A percentile compares a stretch with the other conserved stretches of the same genome.
Evolutionary conservation across 30 jellyfish, hydroid and myxozoan species (phyloP).

Genomic region (Hydractinia echinata): DNA sequence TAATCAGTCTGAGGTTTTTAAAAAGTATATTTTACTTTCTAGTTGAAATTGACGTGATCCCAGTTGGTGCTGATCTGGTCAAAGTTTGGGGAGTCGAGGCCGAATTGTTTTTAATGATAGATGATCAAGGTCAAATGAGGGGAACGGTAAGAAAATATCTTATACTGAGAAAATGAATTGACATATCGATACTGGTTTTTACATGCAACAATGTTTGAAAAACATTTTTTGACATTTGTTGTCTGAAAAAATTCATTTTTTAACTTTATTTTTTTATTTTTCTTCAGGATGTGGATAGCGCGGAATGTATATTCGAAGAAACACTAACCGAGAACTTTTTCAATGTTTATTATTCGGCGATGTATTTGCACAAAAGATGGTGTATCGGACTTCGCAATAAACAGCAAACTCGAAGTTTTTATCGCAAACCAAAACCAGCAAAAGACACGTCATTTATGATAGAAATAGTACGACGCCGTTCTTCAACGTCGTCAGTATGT

Average conservation of each 20-base stretch:
- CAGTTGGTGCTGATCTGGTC: slow-evolving; percentile 94
- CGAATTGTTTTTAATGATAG: slow-evolving; percentile 86
- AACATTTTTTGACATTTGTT: too few species aligned
- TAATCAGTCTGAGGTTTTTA: too few species aligned
- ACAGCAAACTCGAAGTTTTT: slow-evolving; percentile 49
- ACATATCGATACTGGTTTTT: too few species aligned
- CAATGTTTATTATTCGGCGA: slow-evolving; percentile 86
- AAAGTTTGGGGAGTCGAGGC: slow-evolving; percentile 97
- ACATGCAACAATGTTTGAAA: too few species aligned
- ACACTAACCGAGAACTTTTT: slow-evolving; percentile 85
- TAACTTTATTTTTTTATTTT: neutral
- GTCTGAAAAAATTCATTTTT: neutral
- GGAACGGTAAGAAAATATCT: slow-evolving; percentile 68
- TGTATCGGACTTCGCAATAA: slow-evolving; percentile 85
- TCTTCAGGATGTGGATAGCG: slow-evolving; percentile 89
- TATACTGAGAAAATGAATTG: neutral
- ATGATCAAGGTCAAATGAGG: slow-evolving; percentile 87
- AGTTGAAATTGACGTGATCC: slow-evolving; percentile 88
- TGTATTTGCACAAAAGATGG: slow-evolving; percentile 88
- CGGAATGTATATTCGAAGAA: slow-evolving; percentile 94
- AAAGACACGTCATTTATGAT: slow-evolving; percentile 85
- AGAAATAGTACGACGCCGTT: slow-evolving; percentile 83
- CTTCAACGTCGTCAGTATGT: slow-evolving; percentile 81
- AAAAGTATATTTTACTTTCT: slow-evolving; percentile 14
- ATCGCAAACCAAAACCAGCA: slow-evolving; percentile 69